phyloP scores from a whole-genome alignment of 2,113 vertebrate species.

The Hippocampus barbouri region DNA sequence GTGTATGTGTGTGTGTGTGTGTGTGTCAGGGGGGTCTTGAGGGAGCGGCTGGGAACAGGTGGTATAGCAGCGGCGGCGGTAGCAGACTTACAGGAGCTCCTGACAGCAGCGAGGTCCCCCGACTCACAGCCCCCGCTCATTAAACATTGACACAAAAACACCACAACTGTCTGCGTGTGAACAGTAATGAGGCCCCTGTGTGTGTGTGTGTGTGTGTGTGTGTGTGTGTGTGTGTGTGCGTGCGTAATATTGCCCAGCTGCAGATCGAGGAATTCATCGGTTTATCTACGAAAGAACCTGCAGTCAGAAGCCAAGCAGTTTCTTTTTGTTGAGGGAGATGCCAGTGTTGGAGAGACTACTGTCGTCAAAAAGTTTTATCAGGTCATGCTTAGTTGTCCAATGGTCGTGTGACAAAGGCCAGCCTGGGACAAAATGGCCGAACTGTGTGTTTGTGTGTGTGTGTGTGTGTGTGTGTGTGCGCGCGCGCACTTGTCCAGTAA shows the following conservation, averaged over 20 bases:
- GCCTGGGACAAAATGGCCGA: not conserved
- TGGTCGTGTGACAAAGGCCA: not conserved
- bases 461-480: not conserved
- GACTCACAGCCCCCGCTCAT: slow-evolving; percentile 68
- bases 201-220: slow-evolving; percentile 29
- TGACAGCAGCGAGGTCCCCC: slow-evolving; percentile 72
- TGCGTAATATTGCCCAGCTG: slow-evolving; percentile 55
- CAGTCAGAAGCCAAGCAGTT: not conserved
- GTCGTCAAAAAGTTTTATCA: too few relatives aligned
- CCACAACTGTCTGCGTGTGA: slow-evolving; percentile 70
- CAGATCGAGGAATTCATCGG: not conserved
- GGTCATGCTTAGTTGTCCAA: not conserved
- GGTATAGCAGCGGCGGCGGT: slow-evolving; percentile 50
- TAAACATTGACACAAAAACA: slow-evolving; percentile 77
- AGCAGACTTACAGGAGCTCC: slow-evolving; percentile 69
- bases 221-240: too few relatives aligned
- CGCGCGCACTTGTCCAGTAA: too few relatives aligned
- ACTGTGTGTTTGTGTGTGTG: not conserved
- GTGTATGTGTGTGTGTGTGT: slow-evolving; percentile 33
- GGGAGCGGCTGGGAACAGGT: slow-evolving; percentile 68
- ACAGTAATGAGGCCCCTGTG: slow-evolving; percentile 62
- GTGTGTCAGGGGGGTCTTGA: slow-evolving; percentile 48
- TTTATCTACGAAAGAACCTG: not conserved
- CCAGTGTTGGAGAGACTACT: too few relatives aligned
- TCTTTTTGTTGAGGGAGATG: too few relatives aligned